phyloP scores from a whole-genome alignment of 2,888 invertebrate species.

The Trachelus tabidus region DNA sequence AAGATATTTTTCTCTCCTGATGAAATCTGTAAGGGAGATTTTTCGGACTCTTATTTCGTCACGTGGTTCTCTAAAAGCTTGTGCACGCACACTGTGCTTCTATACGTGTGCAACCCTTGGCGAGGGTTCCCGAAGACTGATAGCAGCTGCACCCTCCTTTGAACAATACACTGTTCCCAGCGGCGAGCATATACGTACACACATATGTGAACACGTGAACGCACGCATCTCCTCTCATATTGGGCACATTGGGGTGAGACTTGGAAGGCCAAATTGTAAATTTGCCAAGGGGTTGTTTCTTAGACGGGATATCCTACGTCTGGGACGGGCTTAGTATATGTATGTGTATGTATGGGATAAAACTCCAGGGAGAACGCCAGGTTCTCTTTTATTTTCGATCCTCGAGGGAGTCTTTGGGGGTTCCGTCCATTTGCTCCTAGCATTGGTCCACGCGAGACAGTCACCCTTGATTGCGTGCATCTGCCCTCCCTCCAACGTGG shows the following conservation, averaged over 20 bases:
- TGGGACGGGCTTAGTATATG: not conserved
- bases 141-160: constrained; percentile 48
- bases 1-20: not conserved
- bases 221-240: not conserved
- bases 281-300: constrained; percentile 38
- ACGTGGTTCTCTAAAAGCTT: not conserved
- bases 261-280: constrained; percentile 41
- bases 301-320: constrained; percentile 3
- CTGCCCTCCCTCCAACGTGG: constrained; percentile 35
- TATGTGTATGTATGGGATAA: not conserved
- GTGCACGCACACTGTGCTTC: not conserved
- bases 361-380: not conserved
- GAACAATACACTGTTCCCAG: not conserved
- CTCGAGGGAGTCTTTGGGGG: not conserved
- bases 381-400: not conserved
- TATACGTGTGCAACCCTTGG: not conserved
- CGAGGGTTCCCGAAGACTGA: constrained; percentile 33
- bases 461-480: constrained; percentile 55
- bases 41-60: not conserved
- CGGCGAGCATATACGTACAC: not conserved
- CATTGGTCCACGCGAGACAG: constrained; percentile 28
- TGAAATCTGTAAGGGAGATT: not conserved
- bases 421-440: not conserved
- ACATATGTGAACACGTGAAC: not conserved
- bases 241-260: constrained; percentile 13